Evolutionary conservation across 1,140 invertebrate species (phyloP).

Genomic region (Hesperophylax magnus): DNA sequence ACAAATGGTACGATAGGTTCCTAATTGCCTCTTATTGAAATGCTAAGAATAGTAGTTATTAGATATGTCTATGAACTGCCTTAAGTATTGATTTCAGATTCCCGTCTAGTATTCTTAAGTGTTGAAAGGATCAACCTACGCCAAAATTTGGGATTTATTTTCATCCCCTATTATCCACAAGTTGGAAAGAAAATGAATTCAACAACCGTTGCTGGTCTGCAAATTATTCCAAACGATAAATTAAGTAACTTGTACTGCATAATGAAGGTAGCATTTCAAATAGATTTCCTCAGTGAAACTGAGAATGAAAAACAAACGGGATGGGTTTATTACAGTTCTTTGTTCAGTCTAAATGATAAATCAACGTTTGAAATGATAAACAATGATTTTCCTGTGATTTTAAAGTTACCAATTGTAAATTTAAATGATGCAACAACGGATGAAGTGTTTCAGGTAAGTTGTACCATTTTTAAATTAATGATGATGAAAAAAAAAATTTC

Average conservation of each 20-base stretch:
- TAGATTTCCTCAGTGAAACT: constrained; percentile 33
- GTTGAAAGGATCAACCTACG: constrained; percentile 45
- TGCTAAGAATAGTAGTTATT: no score
- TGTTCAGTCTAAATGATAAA: constrained; percentile 28
- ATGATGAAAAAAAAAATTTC: neutral
- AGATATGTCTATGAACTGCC: no score
- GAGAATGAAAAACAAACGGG: constrained; percentile 34
- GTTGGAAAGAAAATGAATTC: constrained; percentile 26
- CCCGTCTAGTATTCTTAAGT: constrained; percentile 40
- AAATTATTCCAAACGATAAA: constrained; percentile 40
- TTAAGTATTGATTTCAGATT: constrained; percentile 39
- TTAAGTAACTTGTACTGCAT: constrained; percentile 34
- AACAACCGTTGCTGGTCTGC: constrained; percentile 35
- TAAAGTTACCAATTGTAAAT: constrained; percentile 42
- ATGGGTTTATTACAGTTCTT: constrained; percentile 33
- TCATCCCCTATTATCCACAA: constrained; percentile 45
- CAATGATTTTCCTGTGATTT: constrained; percentile 30
- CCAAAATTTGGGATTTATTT: constrained; percentile 26
- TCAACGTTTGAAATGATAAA: constrained; percentile 14
- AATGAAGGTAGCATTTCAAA: constrained; percentile 36
- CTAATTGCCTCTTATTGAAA: neutral
- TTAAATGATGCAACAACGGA: neutral
- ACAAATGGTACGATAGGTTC: neutral
- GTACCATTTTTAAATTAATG: constrained; percentile 2
- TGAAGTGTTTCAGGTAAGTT: constrained; percentile 38